Base-by-base conservation (phyloP, 1,140 invertebrate genomes). In the Pogonomyrmex barbatus region DNA sequence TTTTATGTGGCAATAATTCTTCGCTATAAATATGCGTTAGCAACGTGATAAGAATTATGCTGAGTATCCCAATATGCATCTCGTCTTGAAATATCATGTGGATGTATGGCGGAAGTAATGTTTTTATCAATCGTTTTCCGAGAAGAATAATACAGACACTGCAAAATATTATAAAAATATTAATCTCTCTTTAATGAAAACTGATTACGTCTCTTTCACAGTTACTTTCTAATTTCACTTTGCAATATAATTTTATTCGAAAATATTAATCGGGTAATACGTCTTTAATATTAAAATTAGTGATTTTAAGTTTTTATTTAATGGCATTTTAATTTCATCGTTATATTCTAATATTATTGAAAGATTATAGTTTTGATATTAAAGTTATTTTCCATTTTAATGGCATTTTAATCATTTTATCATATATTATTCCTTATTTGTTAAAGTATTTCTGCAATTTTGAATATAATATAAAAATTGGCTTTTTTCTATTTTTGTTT, bases 101-200 rank as follows among this genome's bases (percentile, higher is more conserved):
- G 24, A 45, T 42, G n/a, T 47, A 24, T 17, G 45, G 6, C 58
- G 58, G 56, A 78, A 78, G 17, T 50, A 65, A 5, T 30, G 36
- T 68, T 68, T 54, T 79, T 36, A 79, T 67, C 62, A 63, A 67
- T 10, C 67, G n/a, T 79, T 79, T 68, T 79, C 12, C 2, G n/a
- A 4, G 12, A 42, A 14, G 14, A 58, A 42, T 42, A 58, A 77
- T 60, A 60, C 39, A 45, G 39, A 73, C 17, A 39, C 2, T 58
- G 63, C 52, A 58, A 45, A 60, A 45, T 71, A 17, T 14, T 45
- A 33, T 33, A 62, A 71, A 71, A 58, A 82, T 79, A 47, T 17
- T 45, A 17, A 81, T 30, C 63, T 42, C 47, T 56, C n/a, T n/a
- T 33, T 10, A n/a, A 39, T 12, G 17, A 50, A 73, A 39, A 75